phyloP scores from a whole-genome alignment of 2,797 vertebrate species.

The Lindbergichthys nudifrons region DNA sequence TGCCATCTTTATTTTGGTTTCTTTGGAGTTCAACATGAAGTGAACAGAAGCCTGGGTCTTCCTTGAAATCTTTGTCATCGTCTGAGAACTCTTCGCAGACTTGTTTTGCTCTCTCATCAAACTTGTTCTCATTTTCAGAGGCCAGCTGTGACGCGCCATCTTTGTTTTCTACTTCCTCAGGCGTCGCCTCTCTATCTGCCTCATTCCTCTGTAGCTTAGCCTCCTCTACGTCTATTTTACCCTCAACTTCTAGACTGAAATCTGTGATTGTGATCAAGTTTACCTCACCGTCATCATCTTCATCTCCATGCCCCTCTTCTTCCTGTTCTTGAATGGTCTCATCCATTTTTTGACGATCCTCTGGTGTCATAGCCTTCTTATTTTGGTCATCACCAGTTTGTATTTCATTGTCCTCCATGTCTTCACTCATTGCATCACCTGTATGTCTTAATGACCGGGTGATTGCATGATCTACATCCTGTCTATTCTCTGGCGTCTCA shows the following conservation, averaged over 20 bases:
- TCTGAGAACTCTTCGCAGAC: conserved; percentile 2
- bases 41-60: background rate
- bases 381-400: background rate
- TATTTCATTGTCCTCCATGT: background rate
- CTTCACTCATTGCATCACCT: conserved; percentile 5
- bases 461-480: background rate
- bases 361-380: accelerated
- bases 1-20: background rate
- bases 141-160: background rate
- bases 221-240: background rate
- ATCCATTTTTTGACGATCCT: conserved; percentile 1
- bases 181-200: background rate
- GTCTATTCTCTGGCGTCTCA: background rate
- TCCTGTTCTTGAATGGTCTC: conserved; percentile 11
- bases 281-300: background rate
- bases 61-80: background rate
- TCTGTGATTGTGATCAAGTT: background rate
- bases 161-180: conserved; percentile 9
- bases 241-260: conserved; percentile 15
- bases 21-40: conserved; percentile 3
- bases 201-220: background rate
- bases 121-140: conserved; percentile 9
- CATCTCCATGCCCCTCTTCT: background rate
- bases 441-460: background rate
- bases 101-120: background rate